Evolutionary conservation across 2,888 invertebrate species (phyloP), one percentile per base, ranked within the genome.

Genomic region (Xestia xanthographa): DNA sequence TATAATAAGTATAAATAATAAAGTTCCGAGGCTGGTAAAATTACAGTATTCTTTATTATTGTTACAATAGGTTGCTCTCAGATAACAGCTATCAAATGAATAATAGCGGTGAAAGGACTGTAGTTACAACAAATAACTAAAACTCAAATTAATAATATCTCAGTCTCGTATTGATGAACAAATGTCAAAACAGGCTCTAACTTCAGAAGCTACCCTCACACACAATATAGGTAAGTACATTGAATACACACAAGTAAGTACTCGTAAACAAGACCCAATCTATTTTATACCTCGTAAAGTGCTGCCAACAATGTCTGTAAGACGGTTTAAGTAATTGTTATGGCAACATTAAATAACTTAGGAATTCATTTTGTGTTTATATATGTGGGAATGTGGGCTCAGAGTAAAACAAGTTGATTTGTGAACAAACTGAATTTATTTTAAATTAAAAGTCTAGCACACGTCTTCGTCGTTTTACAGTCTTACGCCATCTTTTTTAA

Each of bases 201-300:
- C 43, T 69, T n/a, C 2, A 17, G 29, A n/a, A 26, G 12, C 14
- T 43, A 29, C 5, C 12, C 11, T 41, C 8, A n/a, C 8, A 41
- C 6, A 41, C 41, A n/a, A 41, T n/a, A n/a, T n/a, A n/a, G n/a
- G n/a, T n/a, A 62, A 12, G 6, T 12, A n/a, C 41, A 63, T n/a
- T 41, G 41, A 63, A 63, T 63, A 45, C 17, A 38, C 20, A 48
- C 6, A 45, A 63, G 20, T 6, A 34, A 8, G 5, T 17, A n/a
- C 60, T 53, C 66, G n/a, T 70, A 77, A 77, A 78, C 56, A 66
- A 8, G 38, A 41, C 34, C 45, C 60, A 62, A 77, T 78, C 66
- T 77, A 78, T 77, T 78, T 71, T 62, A 78, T 66, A 56, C 45
- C 26, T 77, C 78, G 66, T 77, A 77, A 77, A 77, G 29, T 48